phyloP scores from a whole-genome alignment of 2,797 vertebrate genomes.

The Pterois miles region DNA sequence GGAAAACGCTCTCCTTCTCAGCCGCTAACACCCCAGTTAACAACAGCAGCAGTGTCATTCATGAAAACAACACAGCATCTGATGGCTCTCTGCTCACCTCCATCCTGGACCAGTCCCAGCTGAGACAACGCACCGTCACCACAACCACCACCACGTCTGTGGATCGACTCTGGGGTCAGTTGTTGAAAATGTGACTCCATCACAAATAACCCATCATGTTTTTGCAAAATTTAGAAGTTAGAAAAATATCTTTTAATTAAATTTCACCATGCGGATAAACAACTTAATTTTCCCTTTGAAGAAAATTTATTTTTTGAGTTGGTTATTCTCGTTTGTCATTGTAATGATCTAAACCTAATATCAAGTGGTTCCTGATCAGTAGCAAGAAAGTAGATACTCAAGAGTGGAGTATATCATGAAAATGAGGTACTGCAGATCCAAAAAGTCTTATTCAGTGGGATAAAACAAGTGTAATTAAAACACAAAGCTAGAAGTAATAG shows the following conservation, averaged over 20 bases:
- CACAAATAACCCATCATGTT: neutral
- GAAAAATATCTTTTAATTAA: neutral
- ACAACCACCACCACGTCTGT: conserved; percentile 52
- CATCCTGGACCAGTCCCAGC: conserved; percentile 83
- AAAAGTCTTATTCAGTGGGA: neutral
- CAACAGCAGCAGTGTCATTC: conserved; percentile 34
- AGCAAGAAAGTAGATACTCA: neutral
- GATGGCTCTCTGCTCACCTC: conserved; percentile 74
- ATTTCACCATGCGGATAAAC: neutral
- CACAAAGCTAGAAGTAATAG: neutral
- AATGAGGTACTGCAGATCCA: neutral
- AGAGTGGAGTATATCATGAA: neutral
- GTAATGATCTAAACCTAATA: neutral
- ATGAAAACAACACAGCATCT: conserved; percentile 61
- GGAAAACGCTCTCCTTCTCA: conserved; percentile 71
- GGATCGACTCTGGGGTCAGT: conserved; percentile 75
- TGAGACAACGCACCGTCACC: conserved; percentile 84
- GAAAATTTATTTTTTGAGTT: neutral
- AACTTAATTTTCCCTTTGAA: neutral
- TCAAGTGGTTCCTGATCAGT: neutral
- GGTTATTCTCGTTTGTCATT: neutral
- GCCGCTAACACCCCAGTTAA: conserved; percentile 63
- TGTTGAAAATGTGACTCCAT: neutral
- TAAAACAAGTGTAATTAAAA: neutral
- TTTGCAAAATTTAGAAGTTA: neutral